phyloP scores from a whole-genome alignment of 2,888 invertebrate species.

The Pyrgus malvae region DNA sequence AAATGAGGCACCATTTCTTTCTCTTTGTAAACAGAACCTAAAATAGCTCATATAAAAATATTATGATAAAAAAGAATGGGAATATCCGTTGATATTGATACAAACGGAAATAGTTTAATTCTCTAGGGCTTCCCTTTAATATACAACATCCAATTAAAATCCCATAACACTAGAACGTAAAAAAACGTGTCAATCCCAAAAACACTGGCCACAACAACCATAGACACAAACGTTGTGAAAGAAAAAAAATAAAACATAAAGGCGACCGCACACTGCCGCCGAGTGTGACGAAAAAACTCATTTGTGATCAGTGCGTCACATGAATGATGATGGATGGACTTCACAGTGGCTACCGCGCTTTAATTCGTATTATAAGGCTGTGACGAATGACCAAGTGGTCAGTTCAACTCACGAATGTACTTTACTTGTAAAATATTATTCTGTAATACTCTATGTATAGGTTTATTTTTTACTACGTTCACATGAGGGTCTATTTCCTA shows the following conservation, averaged over 20 bases:
- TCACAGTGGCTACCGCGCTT: constrained; percentile 32
- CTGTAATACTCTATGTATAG: background rate
- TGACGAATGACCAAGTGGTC: constrained; percentile 47
- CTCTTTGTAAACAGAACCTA: too few species aligned
- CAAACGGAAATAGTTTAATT: too few species aligned
- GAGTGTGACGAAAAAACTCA: constrained; percentile 56
- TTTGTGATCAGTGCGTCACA: constrained; percentile 51
- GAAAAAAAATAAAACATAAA: constrained; percentile 38
- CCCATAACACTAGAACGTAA: constrained; percentile 19
- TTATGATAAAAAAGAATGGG: too few species aligned
- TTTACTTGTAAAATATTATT: constrained; percentile 16
- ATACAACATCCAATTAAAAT: background rate
- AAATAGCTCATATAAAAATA: too few species aligned
- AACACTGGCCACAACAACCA: constrained; percentile 12
- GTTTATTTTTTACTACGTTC: too few species aligned
- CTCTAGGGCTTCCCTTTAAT: too few species aligned
- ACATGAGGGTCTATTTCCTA: too few species aligned
- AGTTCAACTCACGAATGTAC: constrained; percentile 16
- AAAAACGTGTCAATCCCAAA: constrained; percentile 33
- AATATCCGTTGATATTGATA: too few species aligned
- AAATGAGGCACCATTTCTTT: too few species aligned
- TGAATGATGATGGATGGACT: constrained; percentile 59
- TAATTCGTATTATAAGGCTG: constrained; percentile 45
- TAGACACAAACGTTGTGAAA: constrained; percentile 9
- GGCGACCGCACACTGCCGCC: constrained; percentile 43